Evolutionary conservation across 2,797 vertebrate genomes (phyloP), one percentile per base, ranked within the genome.

Genomic region (Heterohyrax brucei): DNA sequence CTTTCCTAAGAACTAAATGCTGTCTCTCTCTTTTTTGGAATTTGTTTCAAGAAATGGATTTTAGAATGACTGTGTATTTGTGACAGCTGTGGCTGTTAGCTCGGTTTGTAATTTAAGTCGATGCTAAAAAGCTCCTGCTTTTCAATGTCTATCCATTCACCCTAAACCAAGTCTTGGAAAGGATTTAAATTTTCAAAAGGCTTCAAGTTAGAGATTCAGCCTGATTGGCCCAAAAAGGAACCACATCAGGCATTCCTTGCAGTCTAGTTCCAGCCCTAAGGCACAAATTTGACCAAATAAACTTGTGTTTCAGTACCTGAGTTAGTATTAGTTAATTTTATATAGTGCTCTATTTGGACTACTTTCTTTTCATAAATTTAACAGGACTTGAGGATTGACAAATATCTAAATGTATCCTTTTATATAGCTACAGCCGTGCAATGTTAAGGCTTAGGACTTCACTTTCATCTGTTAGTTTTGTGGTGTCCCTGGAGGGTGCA

Each of bases 351-450:
- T 79, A 50, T 83, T 83, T 9, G 16, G 72, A 30, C 28, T 75
- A 7, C 19, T 59, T 78, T 87, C 56, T 82, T 62, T 77, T 84
- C 39, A 13, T 62, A 79, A 85, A 26, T 53, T 2, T 87, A 64
- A 76, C 4, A 82, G 56, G 62, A 66, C 10, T 80, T 14, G 1
- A 44, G 53, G 13, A 61, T 24, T 92, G 22, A 30, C 66, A 85
- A 80, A 12, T 84, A 75, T 85, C 89, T 64, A 73, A 92, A 85
- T 66, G 13, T 18, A 46, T 73, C 46, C 28, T 88, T 83, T 4
- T 66, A 30, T 26, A 30, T 39, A 72, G 30, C 3, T 66, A 66
- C 3, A 85, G 24, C 16, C 30, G 64, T 66, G 30, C 26, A 72
- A 46, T 53, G 73, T 26, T 85, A 72, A 50, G 7, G 12, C 21